Evolutionary conservation across 1,140 invertebrate species (phyloP), one percentile per base, ranked within the genome.

Genomic region (Amyelois transitella): DNA sequence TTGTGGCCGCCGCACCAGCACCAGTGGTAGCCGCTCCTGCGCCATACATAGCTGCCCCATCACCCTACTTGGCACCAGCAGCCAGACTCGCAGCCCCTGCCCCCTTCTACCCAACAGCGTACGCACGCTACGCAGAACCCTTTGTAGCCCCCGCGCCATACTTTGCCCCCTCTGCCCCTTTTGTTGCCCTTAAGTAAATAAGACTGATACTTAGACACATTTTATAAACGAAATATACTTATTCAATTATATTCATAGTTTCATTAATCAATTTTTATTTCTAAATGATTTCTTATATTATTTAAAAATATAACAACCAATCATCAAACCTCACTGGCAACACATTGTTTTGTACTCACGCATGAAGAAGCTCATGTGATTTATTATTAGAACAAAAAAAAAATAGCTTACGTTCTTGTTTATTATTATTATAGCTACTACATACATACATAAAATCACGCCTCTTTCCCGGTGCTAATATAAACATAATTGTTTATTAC

Each of bases 81-180:
- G 55, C 66, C 4, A 45, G 24, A 17, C 22, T 57, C 19, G 55
- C 58, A 12, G 58, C 61, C 6, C 58, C 60, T 24, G 60, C 64
- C 0, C 78, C 0, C 53, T 75, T 17, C 8, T 71, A 0, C 62
- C 76, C 19, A 32, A 21, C 51, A 38, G 48, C 61, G 2, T 64
- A 48, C 44, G 60, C 58, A 17, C 59, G 66, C 3, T 72, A 72
- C 22, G 72, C 81, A 14, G 65, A 81, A 20, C 77, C 83, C 24
- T 69, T 58, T 59, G 43, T 63, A 4, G 60, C 43, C 24, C n/a
- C 72, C 8, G 56, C 77, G 0, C 77, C 77, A 2, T 75, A 74
- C 44, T 82, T 77, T 20, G 81, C 83, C 10, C 84, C 86, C 8
- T 81, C 89, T 8, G 81, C 80, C 17, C 75, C 82, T 14, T 24